Base-by-base conservation (phyloP, 2,797 vertebrate species). In the Takifugu ocellatus region DNA sequence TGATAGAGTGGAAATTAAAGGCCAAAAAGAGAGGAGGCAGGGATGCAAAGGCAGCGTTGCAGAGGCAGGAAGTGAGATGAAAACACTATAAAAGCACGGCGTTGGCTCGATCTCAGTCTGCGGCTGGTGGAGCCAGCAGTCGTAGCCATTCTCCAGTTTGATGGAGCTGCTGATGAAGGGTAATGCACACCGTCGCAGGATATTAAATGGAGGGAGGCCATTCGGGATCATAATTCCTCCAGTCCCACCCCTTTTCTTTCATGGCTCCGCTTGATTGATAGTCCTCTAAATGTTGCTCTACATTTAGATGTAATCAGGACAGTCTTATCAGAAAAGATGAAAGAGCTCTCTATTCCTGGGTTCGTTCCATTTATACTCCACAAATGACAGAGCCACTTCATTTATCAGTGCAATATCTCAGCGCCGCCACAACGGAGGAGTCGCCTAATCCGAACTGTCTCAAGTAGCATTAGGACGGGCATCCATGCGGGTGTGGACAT, bases 251-350 rank as follows among this genome's bases (percentile, higher is more conserved):
- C 74, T 75, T 74, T 71, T 78, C 75, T 71, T 76, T 59, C 71
- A 79, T 58, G 66, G 67, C 75, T 79, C 58, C 54, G 47, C 68
- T 80, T 86, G 90, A 93, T 91, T 89, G 90, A 92, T 91, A 81
- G 86, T 86, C 84, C 82, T 86, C 81, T 85, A 90, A 91, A 90
- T 86, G 89, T 90, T 91, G 83, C 88, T 84, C 89, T 89, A 89
- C 90, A 92, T 92, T 92, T 92, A 92, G 90, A 92, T 92, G 84
- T 88, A 91, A 91, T 91, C 90, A 88, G 87, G 86, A 86, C 83
- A 66, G 90, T 86, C 86, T 91, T 89, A 90, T 90, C 89, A 83
- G 72, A 76, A 83, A 87, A 91, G 91, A 93, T 91, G 87, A 92
- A 91, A 90, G 87, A 90, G 84, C 82, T 83, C 83, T 87, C 89